Conservation (phyloP, 2,797 vertebrate genomes). For the Sylvia borin region DNA sequence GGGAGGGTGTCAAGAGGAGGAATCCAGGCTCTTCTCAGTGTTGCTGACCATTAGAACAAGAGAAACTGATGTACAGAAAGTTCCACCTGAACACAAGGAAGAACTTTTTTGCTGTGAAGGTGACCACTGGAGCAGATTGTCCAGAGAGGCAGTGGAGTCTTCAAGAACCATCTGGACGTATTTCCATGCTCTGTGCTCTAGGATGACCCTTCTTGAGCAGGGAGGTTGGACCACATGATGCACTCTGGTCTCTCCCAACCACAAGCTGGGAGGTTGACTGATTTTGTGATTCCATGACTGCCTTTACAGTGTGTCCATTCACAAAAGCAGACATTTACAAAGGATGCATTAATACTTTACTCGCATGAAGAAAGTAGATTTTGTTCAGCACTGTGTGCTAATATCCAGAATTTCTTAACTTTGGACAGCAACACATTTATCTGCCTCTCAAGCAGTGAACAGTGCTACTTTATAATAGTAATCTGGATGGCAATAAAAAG, state of each 20-base stretch:
- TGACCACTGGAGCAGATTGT: background rate
- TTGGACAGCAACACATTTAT: background rate
- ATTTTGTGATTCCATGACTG: background rate
- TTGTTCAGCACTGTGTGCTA: background rate
- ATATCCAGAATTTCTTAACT: background rate
- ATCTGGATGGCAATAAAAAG: background rate
- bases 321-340: background rate
- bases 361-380: background rate
- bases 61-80: background rate
- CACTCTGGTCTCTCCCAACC: background rate
- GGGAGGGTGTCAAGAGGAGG: background rate
- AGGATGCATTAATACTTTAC: background rate
- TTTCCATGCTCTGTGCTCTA: background rate
- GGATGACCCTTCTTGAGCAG: background rate
- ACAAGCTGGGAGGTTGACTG: fast-evolving
- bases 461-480: background rate
- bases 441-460: background rate
- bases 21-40: background rate
- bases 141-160: background rate
- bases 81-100: background rate
- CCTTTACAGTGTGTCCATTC: background rate
- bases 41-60: background rate
- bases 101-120: background rate
- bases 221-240: background rate
- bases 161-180: background rate